A percentile compares a stretch with the other conserved stretches of the same genome.
phyloP scores from a whole-genome alignment of 2,113 vertebrate genomes.

The Psittacara wagleri region DNA sequence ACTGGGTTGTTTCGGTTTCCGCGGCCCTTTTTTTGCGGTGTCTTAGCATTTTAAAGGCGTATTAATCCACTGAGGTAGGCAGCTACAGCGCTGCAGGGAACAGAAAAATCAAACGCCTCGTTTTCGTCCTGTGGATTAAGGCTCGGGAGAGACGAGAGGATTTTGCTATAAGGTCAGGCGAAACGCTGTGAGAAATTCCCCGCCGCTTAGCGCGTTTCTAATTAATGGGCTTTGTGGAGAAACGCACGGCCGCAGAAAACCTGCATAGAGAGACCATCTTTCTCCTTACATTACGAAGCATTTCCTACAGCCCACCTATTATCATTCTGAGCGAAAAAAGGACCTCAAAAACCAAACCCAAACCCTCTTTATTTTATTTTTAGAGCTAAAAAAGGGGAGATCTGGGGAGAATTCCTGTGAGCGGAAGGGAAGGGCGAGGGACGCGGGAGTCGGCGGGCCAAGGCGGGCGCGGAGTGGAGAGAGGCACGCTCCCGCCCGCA shows the following conservation, averaged over 20 bases:
- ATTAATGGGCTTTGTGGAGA: not conserved
- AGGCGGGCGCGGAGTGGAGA: not conserved
- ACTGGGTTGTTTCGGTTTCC: not conserved
- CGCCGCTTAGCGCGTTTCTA: not conserved
- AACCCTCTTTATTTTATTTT: not conserved
- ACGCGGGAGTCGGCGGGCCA: not conserved
- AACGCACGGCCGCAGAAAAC: not conserved
- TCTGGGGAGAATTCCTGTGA: not conserved
- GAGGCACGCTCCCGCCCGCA: not conserved
- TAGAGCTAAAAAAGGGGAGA: not conserved
- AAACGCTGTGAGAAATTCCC: not conserved
- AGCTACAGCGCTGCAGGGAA: conserved; percentile 13
- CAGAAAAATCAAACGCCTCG: not conserved
- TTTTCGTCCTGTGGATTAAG: conserved; percentile 16
- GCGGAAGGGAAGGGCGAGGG: not conserved
- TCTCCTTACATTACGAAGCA: not conserved
- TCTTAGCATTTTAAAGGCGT: not conserved
- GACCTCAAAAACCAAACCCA: not conserved
- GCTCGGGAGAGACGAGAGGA: not conserved
- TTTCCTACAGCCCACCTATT: not conserved
- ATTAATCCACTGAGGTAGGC: not conserved
- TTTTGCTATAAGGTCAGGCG: conserved; percentile 14
- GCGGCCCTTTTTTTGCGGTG: not conserved
- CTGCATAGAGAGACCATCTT: not conserved
- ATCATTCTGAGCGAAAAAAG: not conserved